phyloP scores from a whole-genome alignment of 2,797 vertebrate species.

The Vespertilio murinus region DNA sequence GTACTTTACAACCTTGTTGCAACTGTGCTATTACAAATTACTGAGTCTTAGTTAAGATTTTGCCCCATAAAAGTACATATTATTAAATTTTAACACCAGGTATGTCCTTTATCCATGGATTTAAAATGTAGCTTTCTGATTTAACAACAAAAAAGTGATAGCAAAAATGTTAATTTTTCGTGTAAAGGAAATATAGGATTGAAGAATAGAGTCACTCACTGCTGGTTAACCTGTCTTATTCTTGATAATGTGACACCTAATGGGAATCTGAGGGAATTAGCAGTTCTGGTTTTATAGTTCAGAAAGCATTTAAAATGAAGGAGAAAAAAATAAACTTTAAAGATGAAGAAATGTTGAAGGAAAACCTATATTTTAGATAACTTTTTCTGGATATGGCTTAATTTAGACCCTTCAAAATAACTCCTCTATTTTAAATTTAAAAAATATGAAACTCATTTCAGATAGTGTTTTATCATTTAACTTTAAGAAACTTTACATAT shows the following conservation, averaged over 20 bases:
- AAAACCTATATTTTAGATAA: not conserved
- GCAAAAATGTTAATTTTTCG: not conserved
- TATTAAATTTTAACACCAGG: not conserved
- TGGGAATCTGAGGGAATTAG: not conserved
- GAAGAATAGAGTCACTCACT: not conserved
- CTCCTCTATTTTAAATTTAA: not conserved
- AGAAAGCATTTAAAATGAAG: not conserved
- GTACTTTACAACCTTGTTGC: not conserved
- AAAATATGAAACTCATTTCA: not conserved
- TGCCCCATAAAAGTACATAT: not conserved
- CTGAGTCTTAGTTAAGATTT: not conserved
- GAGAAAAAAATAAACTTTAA: not conserved
- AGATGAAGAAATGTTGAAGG: not conserved
- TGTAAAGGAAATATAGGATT: not conserved
- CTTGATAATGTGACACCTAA: not conserved
- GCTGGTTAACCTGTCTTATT: not conserved
- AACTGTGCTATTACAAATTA: not conserved
- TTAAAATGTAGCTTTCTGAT: not conserved
- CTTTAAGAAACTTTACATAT: not conserved
- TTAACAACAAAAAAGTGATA: not conserved
- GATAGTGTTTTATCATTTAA: not conserved
- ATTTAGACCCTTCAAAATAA: not conserved
- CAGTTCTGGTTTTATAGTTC: not conserved
- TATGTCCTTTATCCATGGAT: not conserved
- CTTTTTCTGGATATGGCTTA: not conserved